Conservation (phyloP, 2,888 invertebrate genomes). For the Hydropsyche betteni region DNA sequence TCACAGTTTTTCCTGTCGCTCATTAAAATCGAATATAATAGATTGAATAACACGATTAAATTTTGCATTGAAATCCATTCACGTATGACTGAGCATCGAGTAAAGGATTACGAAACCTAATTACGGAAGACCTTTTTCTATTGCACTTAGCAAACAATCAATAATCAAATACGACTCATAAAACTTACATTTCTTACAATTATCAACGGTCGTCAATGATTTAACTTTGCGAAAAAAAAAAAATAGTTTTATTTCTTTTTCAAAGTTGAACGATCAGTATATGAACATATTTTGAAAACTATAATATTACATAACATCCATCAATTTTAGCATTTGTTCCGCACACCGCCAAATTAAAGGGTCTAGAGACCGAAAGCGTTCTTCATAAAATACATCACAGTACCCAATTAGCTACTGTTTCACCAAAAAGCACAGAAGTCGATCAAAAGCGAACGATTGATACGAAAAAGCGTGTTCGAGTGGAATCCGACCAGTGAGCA, state of each 20-base stretch:
- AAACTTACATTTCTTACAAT: too few relatives aligned
- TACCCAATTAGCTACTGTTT: slow-evolving; percentile 18
- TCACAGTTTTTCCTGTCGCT: slow-evolving; percentile 28
- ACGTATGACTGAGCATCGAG: slow-evolving; percentile 28
- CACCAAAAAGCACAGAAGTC: neutral
- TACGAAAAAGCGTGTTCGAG: slow-evolving; percentile 9
- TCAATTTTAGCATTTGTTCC: too few relatives aligned
- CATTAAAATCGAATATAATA: slow-evolving; percentile 34
- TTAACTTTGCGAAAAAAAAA: too few relatives aligned
- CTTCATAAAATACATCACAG: neutral
- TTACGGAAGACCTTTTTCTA: neutral
- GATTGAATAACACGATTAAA: slow-evolving; percentile 22
- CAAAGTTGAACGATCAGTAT: too few relatives aligned
- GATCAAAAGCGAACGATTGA: slow-evolving; percentile 6
- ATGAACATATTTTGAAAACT: too few relatives aligned
- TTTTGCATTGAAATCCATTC: slow-evolving; percentile 23
- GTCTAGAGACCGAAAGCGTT: too few relatives aligned
- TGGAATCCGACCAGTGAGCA: slow-evolving; percentile 10
- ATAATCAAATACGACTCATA: too few relatives aligned
- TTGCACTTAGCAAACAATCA: too few relatives aligned
- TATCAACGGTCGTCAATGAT: too few relatives aligned
- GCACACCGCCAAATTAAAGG: too few relatives aligned
- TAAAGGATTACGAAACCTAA: neutral
- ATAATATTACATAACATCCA: too few relatives aligned
- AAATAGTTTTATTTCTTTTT: too few relatives aligned